A percentile compares a stretch with the other conserved stretches of the same genome.
These are phyloP conservation scores for Plectrocnemia conspersa DNA, from an alignment of 1,140 invertebrate species.

Conservation along the genomic window DNA sequence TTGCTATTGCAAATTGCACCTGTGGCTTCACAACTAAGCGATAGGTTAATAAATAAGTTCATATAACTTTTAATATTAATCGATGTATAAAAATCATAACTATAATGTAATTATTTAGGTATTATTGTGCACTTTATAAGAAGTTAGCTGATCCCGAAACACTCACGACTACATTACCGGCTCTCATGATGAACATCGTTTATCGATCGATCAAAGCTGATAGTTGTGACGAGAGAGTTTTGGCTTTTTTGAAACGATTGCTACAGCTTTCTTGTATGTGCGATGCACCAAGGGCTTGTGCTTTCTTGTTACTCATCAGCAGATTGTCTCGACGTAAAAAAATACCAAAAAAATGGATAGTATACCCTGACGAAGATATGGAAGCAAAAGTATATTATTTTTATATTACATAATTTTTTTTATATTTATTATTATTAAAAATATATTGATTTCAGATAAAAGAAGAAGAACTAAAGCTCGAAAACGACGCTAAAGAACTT, in stretches of 20 bases:
- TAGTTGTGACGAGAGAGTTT: slow-evolving; percentile 61
- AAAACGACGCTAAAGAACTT: slow-evolving; percentile 15
- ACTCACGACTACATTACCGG: slow-evolving; percentile 66
- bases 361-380: neutral
- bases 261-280: slow-evolving; percentile 61
- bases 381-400: neutral
- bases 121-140: slow-evolving; percentile 85
- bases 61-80: neutral
- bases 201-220: slow-evolving; percentile 83
- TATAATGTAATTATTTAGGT: slow-evolving; percentile 51
- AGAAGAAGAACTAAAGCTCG: slow-evolving; percentile 2
- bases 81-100: neutral
- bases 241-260: slow-evolving; percentile 85
- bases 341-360: slow-evolving; percentile 12
- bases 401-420: neutral
- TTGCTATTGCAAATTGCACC: slow-evolving; percentile 80
- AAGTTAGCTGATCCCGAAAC: slow-evolving; percentile 79
- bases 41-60: slow-evolving; percentile 47
- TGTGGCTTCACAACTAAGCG: slow-evolving; percentile 50
- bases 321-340: slow-evolving; percentile 20
- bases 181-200: slow-evolving; percentile 82
- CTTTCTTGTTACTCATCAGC: slow-evolving; percentile 21
- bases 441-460: slow-evolving; percentile 21
- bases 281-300: slow-evolving; percentile 27
- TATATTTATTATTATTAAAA: neutral